Conservation (phyloP, 2,888 invertebrate species). For the Aleiodes testaceus region DNA sequence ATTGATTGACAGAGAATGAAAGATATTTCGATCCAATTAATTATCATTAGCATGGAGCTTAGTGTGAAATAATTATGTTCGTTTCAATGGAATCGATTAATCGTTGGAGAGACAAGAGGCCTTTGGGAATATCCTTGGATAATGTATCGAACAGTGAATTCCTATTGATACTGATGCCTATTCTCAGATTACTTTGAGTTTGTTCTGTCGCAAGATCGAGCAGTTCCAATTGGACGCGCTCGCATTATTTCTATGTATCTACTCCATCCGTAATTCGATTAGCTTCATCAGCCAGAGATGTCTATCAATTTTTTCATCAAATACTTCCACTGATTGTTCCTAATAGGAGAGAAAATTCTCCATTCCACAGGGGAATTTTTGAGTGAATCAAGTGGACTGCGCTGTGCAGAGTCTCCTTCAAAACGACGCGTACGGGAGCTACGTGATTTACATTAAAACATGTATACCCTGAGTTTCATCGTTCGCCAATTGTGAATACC, state of each 20-base stretch:
- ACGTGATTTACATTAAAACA: constrained; percentile 47
- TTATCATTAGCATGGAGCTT: background rate
- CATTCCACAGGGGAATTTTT: background rate
- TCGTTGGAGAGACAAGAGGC: background rate
- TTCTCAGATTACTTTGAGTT: background rate
- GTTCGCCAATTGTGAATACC: constrained; percentile 29
- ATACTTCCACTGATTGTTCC: too few relatives aligned
- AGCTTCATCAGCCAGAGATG: too few relatives aligned
- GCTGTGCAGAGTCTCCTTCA: constrained; percentile 9
- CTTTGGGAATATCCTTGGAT: constrained; percentile 4
- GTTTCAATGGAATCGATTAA: constrained; percentile 1
- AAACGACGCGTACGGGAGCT: constrained; percentile 19
- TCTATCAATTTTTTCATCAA: too few relatives aligned
- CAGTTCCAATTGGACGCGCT: too few relatives aligned
- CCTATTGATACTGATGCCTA: background rate
- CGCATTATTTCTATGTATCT: background rate
- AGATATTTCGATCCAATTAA: background rate
- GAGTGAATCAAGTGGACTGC: constrained; percentile 18
- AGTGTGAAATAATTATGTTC: constrained; percentile 3
- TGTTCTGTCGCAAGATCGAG: too few relatives aligned
- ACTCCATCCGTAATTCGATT: background rate
- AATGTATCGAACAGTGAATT: background rate
- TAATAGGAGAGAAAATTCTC: too few relatives aligned
- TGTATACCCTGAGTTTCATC: constrained; percentile 35
- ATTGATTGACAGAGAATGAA: background rate